These are phyloP conservation scores for Papio anubis DNA, from an alignment of 2,113 vertebrate genomes.

Conservation along the genomic window DNA sequence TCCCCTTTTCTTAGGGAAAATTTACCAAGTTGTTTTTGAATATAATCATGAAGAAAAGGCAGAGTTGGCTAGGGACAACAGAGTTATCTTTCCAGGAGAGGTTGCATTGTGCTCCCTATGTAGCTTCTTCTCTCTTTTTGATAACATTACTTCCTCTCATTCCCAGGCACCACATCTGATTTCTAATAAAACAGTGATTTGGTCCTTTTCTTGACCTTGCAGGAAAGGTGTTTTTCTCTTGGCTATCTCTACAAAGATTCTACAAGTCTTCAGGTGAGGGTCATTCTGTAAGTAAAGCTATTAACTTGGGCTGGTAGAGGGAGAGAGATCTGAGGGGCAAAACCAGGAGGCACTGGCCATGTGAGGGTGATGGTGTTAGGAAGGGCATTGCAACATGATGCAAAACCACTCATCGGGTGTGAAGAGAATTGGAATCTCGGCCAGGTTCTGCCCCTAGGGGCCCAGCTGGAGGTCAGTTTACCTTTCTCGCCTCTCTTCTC, in stretches of 20 bases:
- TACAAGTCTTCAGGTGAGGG: not conserved
- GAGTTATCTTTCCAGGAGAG: not conserved
- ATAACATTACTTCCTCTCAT: not conserved
- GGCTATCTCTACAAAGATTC: not conserved
- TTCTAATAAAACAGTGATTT: not conserved
- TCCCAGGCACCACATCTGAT: not conserved
- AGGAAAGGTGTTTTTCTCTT: not conserved
- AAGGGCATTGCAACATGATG: not conserved
- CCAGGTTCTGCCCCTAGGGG: not conserved
- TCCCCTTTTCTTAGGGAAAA: constrained; percentile 6
- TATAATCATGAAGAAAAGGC: not conserved
- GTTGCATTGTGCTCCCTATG: not conserved
- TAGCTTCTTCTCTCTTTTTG: not conserved
- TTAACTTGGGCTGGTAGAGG: not conserved
- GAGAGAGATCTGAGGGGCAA: not conserved
- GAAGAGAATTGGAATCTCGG: not conserved
- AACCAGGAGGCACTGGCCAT: not conserved
- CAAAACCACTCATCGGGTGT: not conserved
- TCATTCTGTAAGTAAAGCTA: not conserved
- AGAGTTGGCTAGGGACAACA: not conserved
- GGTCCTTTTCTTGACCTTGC: not conserved
- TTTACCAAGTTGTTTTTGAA: constrained; percentile 9
- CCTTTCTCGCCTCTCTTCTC: constrained; percentile 8
- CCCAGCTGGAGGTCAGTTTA: no score
- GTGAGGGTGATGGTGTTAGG: not conserved